A percentile compares a stretch with the other conserved stretches of the same genome.
phyloP scores from a whole-genome alignment of 1,140 invertebrate species.

The Aphidius ervi region DNA sequence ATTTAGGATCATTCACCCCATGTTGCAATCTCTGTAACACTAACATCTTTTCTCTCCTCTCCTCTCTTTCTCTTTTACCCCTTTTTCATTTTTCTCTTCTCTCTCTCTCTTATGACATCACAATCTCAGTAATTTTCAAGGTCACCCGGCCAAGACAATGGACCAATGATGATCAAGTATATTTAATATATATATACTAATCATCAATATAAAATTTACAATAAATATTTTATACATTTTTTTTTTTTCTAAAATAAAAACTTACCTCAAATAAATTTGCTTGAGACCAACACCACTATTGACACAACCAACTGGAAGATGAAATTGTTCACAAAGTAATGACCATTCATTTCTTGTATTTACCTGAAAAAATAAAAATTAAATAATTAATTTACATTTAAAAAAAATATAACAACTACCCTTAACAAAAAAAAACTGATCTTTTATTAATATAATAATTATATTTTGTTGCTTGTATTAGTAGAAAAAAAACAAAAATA shows the following conservation, averaged over 20 bases:
- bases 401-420: background rate
- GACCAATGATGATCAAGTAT: background rate
- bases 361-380: slow-evolving; percentile 59
- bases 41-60: too few relatives aligned
- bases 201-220: too few relatives aligned
- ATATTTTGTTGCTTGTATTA: too few relatives aligned
- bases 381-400: background rate
- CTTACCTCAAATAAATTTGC: slow-evolving; percentile 82
- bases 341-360: slow-evolving; percentile 83
- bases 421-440: too few relatives aligned
- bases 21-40: too few relatives aligned
- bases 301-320: slow-evolving; percentile 73
- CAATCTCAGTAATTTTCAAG: slow-evolving; percentile 10
- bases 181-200: background rate
- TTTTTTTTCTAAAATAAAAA: slow-evolving; percentile 27
- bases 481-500: slow-evolving; percentile 7
- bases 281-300: slow-evolving; percentile 84
- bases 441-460: too few relatives aligned
- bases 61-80: too few relatives aligned
- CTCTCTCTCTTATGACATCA: too few relatives aligned
- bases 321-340: slow-evolving; percentile 70
- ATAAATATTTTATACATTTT: background rate
- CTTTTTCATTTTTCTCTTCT: too few relatives aligned
- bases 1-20: slow-evolving; percentile 19
- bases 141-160: slow-evolving; percentile 11